A percentile compares a stretch with the other conserved stretches of the same genome.
phyloP scores from a whole-genome alignment of 2,888 invertebrate genomes.

The Flabesymbios commensalis region DNA sequence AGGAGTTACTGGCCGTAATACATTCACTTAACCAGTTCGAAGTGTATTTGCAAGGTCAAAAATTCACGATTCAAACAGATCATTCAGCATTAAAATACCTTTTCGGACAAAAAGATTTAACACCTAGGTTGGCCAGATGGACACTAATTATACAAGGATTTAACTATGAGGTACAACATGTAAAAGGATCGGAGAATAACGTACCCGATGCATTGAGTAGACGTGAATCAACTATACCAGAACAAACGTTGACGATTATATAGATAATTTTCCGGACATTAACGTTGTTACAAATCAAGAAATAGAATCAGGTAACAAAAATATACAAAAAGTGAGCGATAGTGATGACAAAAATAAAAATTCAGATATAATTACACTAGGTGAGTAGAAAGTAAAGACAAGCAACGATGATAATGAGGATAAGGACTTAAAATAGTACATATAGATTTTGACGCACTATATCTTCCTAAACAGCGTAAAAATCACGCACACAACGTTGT shows the following conservation, averaged over 20 bases:
- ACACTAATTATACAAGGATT: background rate
- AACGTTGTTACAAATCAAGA: too few relatives aligned
- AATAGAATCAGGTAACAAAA: too few relatives aligned
- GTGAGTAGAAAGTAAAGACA: too few relatives aligned
- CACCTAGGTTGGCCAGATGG: background rate
- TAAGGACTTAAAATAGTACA: too few relatives aligned
- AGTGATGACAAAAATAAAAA: too few relatives aligned
- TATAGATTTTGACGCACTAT: too few relatives aligned
- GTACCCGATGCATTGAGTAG: background rate
- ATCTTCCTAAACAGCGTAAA: too few relatives aligned
- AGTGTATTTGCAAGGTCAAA: background rate
- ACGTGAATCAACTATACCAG: background rate
- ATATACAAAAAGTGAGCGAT: too few relatives aligned
- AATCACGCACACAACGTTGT: too few relatives aligned
- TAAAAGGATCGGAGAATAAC: background rate
- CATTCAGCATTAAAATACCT: background rate
- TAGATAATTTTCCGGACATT: background rate
- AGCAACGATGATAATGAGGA: too few relatives aligned
- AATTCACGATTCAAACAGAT: background rate
- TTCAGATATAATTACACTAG: too few relatives aligned
- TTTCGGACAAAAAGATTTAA: background rate
- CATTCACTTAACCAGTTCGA: background rate
- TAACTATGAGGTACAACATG: background rate
- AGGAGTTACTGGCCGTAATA: background rate
- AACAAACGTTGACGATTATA: background rate